Percentiles rank a stretch among this genome's conserved stretches.
Evolutionary conservation across 2,113 vertebrate species (phyloP).

Genomic region (Oryzias melastigma): DNA sequence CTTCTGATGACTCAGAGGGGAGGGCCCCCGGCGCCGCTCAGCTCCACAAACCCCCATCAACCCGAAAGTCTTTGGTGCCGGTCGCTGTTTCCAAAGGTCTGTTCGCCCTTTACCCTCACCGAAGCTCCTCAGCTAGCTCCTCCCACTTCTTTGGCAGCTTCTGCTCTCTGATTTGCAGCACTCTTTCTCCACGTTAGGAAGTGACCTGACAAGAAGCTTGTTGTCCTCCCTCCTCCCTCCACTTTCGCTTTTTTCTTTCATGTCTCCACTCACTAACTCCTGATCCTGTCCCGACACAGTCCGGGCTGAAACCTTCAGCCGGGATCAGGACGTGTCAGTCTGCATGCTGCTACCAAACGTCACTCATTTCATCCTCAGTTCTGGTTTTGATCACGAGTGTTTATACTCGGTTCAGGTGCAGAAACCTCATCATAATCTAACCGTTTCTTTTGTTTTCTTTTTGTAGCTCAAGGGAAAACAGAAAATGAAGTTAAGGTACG

Average conservation of each 20-base stretch:
- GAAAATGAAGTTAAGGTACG: constrained; percentile 77
- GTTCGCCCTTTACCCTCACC: constrained; percentile 66
- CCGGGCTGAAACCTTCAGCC: constrained; percentile 27
- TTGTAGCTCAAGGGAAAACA: constrained; percentile 71
- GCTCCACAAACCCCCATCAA: constrained; percentile 59
- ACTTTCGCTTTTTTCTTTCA: constrained; percentile 40
- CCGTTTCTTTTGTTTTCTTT: constrained; percentile 12
- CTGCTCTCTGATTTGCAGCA: constrained; percentile 52
- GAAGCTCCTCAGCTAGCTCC: constrained; percentile 60
- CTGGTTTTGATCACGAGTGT: constrained; percentile 8
- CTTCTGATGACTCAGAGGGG: constrained; percentile 42
- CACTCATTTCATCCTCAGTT: constrained; percentile 18
- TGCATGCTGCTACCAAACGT: constrained; percentile 63
- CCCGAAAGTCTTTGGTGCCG: constrained; percentile 77
- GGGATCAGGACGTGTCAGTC: constrained; percentile 28
- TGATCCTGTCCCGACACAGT: constrained; percentile 34
- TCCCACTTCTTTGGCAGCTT: constrained; percentile 66
- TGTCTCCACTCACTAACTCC: constrained; percentile 54
- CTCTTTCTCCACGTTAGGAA: constrained; percentile 49
- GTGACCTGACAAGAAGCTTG: constrained; percentile 62
- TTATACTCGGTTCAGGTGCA: constrained; percentile 2
- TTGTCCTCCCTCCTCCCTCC: constrained; percentile 42
- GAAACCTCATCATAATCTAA: neutral
- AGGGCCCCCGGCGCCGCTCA: constrained; percentile 30
- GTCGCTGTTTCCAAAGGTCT: constrained; percentile 78